These are phyloP conservation scores for Drosophila mauritiana DNA, from an alignment of 1,140 invertebrate species.

Conservation along the genomic window DNA sequence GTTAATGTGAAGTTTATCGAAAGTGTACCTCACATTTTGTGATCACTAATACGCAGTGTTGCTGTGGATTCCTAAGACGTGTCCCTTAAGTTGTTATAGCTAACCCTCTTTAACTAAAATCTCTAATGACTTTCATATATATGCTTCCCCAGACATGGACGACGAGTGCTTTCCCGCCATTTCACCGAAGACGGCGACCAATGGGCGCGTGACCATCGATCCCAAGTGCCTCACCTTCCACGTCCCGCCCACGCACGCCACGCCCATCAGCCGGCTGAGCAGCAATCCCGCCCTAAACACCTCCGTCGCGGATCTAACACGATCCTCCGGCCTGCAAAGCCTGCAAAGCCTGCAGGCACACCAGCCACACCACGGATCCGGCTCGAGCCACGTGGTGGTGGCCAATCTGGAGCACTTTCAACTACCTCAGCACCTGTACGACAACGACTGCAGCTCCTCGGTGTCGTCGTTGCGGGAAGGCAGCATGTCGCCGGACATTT, in stretches of 20 bases:
- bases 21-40: background rate
- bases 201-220: conserved; percentile 75
- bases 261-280: conserved; percentile 52
- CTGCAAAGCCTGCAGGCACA: conserved; percentile 28
- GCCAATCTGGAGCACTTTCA: conserved; percentile 59
- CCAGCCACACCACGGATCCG: conserved; percentile 38
- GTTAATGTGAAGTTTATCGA: no score
- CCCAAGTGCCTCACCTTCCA: conserved; percentile 76
- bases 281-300: conserved; percentile 56
- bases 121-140: background rate
- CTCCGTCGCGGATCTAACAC: conserved; percentile 42
- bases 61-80: background rate
- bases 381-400: conserved; percentile 25
- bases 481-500: conserved; percentile 77
- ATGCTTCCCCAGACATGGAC: conserved; percentile 89
- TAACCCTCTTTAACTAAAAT: background rate
- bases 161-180: conserved; percentile 92
- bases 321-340: conserved; percentile 37
- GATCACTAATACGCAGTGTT: background rate
- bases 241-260: conserved; percentile 61
- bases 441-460: conserved; percentile 75
- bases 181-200: conserved; percentile 87
- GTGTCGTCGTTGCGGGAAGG: conserved; percentile 69
- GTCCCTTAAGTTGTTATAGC: background rate
- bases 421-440: conserved; percentile 75